These are phyloP conservation scores for Pelobates fuscus DNA, from an alignment of 2,113 vertebrate species.

Conservation along the genomic window DNA sequence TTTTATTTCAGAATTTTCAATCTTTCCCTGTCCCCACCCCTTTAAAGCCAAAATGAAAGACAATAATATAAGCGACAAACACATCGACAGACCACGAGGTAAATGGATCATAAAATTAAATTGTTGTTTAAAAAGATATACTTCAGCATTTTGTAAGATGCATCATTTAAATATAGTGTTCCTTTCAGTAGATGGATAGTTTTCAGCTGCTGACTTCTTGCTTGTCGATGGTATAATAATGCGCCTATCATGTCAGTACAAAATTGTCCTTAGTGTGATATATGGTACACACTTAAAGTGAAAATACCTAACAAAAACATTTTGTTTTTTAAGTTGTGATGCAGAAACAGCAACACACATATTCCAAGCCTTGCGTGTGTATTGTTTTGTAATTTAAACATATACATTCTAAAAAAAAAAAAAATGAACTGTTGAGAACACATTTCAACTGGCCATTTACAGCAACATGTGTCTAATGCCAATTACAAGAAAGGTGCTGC, in stretches of 20 bases:
- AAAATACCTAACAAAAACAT: conserved; percentile 13
- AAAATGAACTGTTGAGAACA: too few species aligned
- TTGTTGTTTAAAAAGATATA: conserved; percentile 53
- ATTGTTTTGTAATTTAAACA: too few species aligned
- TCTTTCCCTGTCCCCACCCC: conserved; percentile 27
- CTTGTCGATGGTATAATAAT: conserved; percentile 39
- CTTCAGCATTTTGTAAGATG: conserved; percentile 51
- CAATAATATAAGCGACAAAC: conserved; percentile 54
- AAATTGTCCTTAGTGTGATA: conserved; percentile 22
- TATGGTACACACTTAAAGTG: conserved; percentile 25
- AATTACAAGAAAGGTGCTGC: too few species aligned
- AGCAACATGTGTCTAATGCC: too few species aligned
- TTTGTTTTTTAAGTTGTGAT: too few species aligned
- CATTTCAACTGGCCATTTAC: too few species aligned
- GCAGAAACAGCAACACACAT: too few species aligned
- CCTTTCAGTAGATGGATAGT: conserved; percentile 46
- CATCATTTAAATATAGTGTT: conserved; percentile 47
- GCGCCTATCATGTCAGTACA: conserved; percentile 30
- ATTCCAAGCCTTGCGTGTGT: too few species aligned
- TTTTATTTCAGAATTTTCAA: conserved; percentile 48
- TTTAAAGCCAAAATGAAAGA: conserved; percentile 53
- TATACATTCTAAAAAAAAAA: too few species aligned
- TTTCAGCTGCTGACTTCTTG: conserved; percentile 49
- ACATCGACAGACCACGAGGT: conserved; percentile 50
- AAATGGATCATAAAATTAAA: conserved; percentile 56